Conservation (phyloP, 2,113 vertebrate genomes). For the Gnathonemus longibarbis region DNA sequence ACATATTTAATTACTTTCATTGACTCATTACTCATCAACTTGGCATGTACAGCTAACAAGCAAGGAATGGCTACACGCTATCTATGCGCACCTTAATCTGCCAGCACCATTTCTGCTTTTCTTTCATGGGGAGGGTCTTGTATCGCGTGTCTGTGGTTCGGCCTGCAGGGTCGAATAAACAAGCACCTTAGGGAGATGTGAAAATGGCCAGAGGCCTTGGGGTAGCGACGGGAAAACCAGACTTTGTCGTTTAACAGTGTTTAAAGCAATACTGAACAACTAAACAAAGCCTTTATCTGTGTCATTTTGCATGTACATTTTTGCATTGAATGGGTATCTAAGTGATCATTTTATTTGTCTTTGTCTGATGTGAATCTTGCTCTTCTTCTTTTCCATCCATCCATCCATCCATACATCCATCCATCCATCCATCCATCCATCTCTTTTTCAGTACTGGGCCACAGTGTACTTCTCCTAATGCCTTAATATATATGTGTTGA, state of each 20-base stretch:
- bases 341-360: background rate
- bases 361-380: background rate
- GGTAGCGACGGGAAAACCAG: constrained; percentile 22
- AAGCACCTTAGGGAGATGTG: constrained; percentile 38
- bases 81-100: constrained; percentile 40
- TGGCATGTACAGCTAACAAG: background rate
- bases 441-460: background rate
- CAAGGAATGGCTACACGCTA: background rate
- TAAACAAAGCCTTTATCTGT: background rate
- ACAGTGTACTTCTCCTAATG: background rate
- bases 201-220: constrained; percentile 26
- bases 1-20: background rate
- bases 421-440: background rate
- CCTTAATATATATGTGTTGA: background rate
- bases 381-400: background rate
- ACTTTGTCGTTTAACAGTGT: constrained; percentile 22
- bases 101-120: constrained; percentile 31
- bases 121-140: constrained; percentile 30
- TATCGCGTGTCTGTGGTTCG: constrained; percentile 27
- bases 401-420: too few relatives aligned
- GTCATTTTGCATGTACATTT: background rate
- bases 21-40: background rate
- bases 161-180: constrained; percentile 47
- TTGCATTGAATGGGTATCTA: background rate
- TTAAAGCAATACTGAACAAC: background rate